Base-by-base conservation (phyloP, 2,888 invertebrate genomes). In the Caenorhabditis sp. region DNA sequence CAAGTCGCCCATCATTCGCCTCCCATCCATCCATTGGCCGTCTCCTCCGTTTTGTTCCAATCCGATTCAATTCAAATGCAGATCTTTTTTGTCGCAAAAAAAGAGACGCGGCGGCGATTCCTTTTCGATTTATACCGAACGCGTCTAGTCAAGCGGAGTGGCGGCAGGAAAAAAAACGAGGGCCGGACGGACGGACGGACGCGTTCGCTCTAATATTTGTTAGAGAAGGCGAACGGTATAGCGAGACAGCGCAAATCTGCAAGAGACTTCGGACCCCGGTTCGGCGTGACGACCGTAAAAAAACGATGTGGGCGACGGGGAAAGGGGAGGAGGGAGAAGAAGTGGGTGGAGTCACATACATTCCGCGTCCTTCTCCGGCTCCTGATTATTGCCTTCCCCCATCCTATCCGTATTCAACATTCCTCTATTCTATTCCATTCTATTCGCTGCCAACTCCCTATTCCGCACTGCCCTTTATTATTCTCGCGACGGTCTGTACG, bases 201-300 rank as follows among this genome's bases (percentile, higher is more conserved):
- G 43, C 58, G 58, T 48, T 62, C 62, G 17, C 24, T 35, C 52
- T 53, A 70, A 70, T 70, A 70, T 70, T 70, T 70, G 66, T 53
- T 53, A 53, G 53, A 22, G 39, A 53, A 32, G 30, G 15, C 32
- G 22, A 20, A 53, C 26, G 37, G 11, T 35, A 9, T 35, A 13
- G 35, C 41, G 58, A 59, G 50, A 68, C 37, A 68, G 68, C 59
- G 52, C 58, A 50, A 56, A 32, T 66, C 50, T 35, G 26, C 22
- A 20, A 45, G 46, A 56, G 66, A 46, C 48, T 68, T 45, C 59
- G 35, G 63, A 41, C 30, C 35, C 11, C 55, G 46, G 15, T 39
- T 66, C 66, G 56, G 56, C 66, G 68, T 68, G 68, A 68, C 68
- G 56, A 41, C 30, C 24, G 37, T 13, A 55, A 68, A 56, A 66